Evolutionary conservation across 2,113 vertebrate genomes (phyloP).

Genomic region (Meles meles): DNA sequence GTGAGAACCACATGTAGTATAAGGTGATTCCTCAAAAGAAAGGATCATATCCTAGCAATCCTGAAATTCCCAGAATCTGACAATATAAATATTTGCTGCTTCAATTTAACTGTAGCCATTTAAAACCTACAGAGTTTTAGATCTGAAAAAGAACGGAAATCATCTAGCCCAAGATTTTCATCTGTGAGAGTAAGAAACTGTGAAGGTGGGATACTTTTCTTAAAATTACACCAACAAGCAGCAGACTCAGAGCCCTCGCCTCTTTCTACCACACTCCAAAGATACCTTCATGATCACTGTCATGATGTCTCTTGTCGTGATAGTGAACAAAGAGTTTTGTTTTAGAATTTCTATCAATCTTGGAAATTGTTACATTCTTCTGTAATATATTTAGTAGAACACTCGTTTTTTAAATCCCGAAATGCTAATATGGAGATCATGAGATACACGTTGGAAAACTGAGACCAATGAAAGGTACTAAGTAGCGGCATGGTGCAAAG

Average conservation of each 20-base stretch:
- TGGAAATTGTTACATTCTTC: neutral
- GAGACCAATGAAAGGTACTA: neutral
- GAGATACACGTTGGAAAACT: neutral
- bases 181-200: neutral
- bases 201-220: neutral
- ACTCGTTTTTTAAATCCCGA: neutral
- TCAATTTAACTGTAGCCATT: neutral
- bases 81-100: neutral
- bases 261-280: neutral
- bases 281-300: neutral
- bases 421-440: neutral
- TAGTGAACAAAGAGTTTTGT: neutral
- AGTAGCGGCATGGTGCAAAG: accelerated
- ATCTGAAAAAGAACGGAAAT: neutral
- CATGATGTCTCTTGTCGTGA: neutral
- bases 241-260: neutral
- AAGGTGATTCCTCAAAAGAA: neutral
- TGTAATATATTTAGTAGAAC: neutral
- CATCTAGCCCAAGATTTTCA: neutral
- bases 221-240: neutral
- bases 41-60: neutral
- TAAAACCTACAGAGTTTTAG: neutral
- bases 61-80: neutral
- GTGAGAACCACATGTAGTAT: neutral
- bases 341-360: neutral